Evolutionary conservation across 2,888 invertebrate genomes (phyloP), one percentile per base, ranked within the genome.

Genomic region (Geotrupes spiniger): DNA sequence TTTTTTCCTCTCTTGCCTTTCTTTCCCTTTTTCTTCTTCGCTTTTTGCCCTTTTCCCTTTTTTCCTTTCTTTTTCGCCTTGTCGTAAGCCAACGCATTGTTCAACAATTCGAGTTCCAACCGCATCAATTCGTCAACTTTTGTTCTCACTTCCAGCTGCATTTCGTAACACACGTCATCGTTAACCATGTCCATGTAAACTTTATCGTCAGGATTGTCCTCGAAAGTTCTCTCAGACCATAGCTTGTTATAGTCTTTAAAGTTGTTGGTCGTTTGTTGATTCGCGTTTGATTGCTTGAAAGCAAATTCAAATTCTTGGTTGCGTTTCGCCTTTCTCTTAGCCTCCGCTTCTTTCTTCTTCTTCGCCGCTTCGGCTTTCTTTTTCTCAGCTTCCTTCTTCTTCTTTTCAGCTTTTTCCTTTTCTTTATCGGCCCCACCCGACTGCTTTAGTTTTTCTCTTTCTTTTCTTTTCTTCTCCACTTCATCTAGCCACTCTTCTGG

Each of bases 41-140:
- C 62, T 52, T 68, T 66, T 38, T 62, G 62, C 44, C 62, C 62
- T 56, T 57, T 62, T 53, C 40, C 54, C 57, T 57, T 67, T 57
- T 36, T 60, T 47, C 36, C 41, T 37, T 49, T 49, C 17, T 56
- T 54, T 40, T 53, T 57, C 25, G 40, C 42, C 47, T 52, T 48
- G 31, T 58, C 59, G n/a, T 49, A 41, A 15, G 46, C 51, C n/a
- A 56, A 31, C 9, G 62, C 62, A 6, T 49, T 53, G 4, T 51
- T 54, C n/a, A 63, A 31, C 11, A 61, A 10, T 8, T 59, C 58
- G 27, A 63, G 44, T 52, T 61, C 60, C 25, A 61, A 40, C 43
- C 57, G 75, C 83, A 85, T 83, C 57, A 80, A 62, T 58, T 83
- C 82, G 63, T 90, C 90, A 1, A 89, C 87, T 37, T 82, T 74